Evolutionary conservation across 64 coral and sea anemone species (phyloP).

Genomic region (Porites australiensis): DNA sequence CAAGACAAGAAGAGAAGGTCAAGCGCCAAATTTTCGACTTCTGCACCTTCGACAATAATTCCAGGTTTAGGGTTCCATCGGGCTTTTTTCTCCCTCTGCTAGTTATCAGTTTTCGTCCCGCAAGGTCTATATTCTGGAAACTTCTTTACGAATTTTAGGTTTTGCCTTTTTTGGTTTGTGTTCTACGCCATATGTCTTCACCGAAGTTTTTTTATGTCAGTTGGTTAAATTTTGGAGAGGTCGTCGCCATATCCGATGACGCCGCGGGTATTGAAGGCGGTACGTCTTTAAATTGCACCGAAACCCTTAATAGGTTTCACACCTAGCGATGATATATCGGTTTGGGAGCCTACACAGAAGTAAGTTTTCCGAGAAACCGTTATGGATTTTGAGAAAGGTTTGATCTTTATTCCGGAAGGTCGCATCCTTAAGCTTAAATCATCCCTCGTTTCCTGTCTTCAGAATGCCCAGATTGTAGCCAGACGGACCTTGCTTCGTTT

Average conservation of each 20-base stretch:
- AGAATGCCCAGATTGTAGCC: not conserved
- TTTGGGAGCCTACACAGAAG: too few relatives aligned
- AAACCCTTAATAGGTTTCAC: not conserved
- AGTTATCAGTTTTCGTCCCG: constrained; percentile 52
- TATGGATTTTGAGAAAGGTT: too few relatives aligned
- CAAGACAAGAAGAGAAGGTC: constrained; percentile 50
- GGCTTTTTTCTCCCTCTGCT: not conserved
- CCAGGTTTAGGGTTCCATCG: not conserved
- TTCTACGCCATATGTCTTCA: not conserved
- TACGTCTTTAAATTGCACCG: not conserved
- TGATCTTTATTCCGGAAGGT: too few relatives aligned
- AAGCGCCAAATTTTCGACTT: too few relatives aligned
- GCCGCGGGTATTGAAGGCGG: not conserved
- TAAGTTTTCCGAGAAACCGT: too few relatives aligned
- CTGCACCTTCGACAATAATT: not conserved
- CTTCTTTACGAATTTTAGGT: constrained; percentile 3
- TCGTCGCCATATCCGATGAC: not conserved
- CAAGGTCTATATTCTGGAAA: constrained; percentile 1
- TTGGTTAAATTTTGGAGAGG: not conserved
- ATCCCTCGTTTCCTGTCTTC: too few relatives aligned
- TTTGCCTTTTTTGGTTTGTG: constrained; percentile 14
- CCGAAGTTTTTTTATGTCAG: not conserved
- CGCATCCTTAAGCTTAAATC: too few relatives aligned
- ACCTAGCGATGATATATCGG: not conserved
- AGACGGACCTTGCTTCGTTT: not conserved